These are phyloP conservation scores for Eulemur macaco DNA, from an alignment of 2,113 vertebrate species.

Conservation along the genomic window DNA sequence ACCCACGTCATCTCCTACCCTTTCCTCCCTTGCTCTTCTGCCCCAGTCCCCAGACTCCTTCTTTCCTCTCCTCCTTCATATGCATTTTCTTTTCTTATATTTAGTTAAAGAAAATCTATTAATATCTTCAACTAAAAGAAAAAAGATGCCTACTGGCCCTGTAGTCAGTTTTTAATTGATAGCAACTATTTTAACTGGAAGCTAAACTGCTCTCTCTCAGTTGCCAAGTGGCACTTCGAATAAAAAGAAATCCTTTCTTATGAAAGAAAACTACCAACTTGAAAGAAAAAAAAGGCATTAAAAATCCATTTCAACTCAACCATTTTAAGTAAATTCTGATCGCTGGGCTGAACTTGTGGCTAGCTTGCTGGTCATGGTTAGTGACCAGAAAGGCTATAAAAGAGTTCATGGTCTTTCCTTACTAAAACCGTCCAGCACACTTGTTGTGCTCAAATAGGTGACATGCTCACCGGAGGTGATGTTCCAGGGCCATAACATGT, in stretches of 20 bases:
- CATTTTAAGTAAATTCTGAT: background rate
- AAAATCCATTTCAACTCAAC: background rate
- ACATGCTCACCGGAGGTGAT: accelerated
- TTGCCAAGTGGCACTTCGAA: background rate
- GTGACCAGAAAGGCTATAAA: background rate
- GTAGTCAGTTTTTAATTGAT: constrained; percentile 28
- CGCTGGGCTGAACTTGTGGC: background rate
- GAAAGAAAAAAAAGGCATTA: background rate
- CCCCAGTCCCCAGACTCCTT: background rate
- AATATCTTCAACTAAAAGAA: background rate
- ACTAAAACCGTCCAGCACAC: accelerated
- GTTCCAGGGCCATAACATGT: too few relatives aligned
- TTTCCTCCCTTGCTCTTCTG: background rate
- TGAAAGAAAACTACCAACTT: constrained; percentile 5
- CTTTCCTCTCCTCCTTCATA: background rate
- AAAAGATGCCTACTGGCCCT: background rate
- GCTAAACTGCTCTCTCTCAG: background rate
- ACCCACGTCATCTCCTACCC: background rate
- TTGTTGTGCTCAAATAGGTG: background rate
- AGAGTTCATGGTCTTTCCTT: background rate
- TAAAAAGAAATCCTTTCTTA: background rate
- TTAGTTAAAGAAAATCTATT: constrained; percentile 22
- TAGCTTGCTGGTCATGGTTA: background rate
- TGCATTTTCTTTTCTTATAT: background rate
- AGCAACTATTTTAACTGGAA: constrained; percentile 32